Percentiles rank a stretch among this genome's conserved stretches.
These are phyloP conservation scores for Eilema depressum DNA, from an alignment of 2,888 invertebrate species.

Conservation along the genomic window DNA sequence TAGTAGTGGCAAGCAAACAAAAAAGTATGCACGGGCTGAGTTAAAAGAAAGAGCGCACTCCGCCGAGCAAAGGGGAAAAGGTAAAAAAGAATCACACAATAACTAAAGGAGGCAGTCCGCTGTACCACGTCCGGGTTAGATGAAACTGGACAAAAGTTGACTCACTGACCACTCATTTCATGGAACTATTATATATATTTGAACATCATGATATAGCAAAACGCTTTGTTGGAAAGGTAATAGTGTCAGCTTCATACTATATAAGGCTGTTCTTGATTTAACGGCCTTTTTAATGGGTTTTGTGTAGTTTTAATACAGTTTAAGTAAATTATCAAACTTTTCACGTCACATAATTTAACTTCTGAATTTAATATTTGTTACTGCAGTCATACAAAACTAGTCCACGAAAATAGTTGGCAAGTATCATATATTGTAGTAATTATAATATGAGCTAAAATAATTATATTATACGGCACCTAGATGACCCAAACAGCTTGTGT, in stretches of 20 bases:
- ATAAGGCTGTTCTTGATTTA: background rate
- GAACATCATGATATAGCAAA: background rate
- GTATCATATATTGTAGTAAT: too few species aligned
- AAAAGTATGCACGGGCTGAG: constrained; percentile 70
- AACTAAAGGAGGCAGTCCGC: constrained; percentile 68
- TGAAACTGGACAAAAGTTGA: constrained; percentile 66
- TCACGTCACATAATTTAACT: too few species aligned
- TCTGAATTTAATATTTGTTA: too few species aligned
- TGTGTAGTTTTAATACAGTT: too few species aligned
- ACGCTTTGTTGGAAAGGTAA: background rate
- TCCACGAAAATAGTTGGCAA: too few species aligned
- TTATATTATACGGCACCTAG: too few species aligned
- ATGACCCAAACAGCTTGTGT: too few species aligned
- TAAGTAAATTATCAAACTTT: too few species aligned
- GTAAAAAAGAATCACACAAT: constrained; percentile 75
- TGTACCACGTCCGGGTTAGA: constrained; percentile 70
- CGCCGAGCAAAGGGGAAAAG: constrained; percentile 69
- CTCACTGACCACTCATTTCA: constrained; percentile 46
- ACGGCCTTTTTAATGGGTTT: background rate
- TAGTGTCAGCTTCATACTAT: background rate
- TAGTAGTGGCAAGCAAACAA: constrained; percentile 71
- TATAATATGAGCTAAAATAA: too few species aligned
- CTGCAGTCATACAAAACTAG: too few species aligned
- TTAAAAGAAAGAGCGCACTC: constrained; percentile 76
- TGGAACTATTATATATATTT: constrained; percentile 19